phyloP scores from a whole-genome alignment of 2,888 invertebrate genomes.

The Amblyjoppa proteus region DNA sequence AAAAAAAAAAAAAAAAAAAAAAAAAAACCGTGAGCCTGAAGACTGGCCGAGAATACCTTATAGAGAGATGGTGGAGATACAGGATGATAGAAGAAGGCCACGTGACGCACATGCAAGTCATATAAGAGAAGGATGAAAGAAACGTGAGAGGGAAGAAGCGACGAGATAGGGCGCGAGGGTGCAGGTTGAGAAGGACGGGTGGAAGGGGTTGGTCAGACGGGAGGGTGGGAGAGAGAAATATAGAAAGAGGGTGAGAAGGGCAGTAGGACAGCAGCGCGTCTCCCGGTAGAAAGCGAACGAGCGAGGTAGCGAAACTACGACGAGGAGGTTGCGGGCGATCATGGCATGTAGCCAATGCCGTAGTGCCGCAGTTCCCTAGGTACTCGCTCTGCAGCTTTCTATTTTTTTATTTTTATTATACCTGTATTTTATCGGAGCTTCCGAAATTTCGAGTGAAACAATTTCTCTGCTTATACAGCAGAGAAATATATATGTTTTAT shows the following conservation, averaged over 20 bases:
- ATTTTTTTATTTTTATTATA: constrained; percentile 58
- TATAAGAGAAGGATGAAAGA: constrained; percentile 62
- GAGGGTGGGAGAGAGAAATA: constrained; percentile 40
- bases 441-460: constrained; percentile 49
- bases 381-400: constrained; percentile 72
- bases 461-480: not conserved
- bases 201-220: constrained; percentile 66
- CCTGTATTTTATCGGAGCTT: constrained; percentile 62
- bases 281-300: constrained; percentile 55
- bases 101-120: constrained; percentile 65
- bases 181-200: constrained; percentile 38
- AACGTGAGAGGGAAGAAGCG: constrained; percentile 45
- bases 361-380: constrained; percentile 80
- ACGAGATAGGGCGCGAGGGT: constrained; percentile 21
- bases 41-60: constrained; percentile 55
- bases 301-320: constrained; percentile 63
- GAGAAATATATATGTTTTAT: too few relatives aligned
- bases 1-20: constrained; percentile 41
- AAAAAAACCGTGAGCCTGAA: constrained; percentile 45
- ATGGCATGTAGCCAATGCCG: constrained; percentile 80
- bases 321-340: constrained; percentile 73
- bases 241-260: constrained; percentile 68
- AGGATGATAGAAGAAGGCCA: constrained; percentile 51
- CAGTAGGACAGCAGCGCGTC: constrained; percentile 68
- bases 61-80: constrained; percentile 46